These are phyloP conservation scores for Hydraecia micacea DNA, from an alignment of 2,888 invertebrate species.

Conservation along the genomic window DNA sequence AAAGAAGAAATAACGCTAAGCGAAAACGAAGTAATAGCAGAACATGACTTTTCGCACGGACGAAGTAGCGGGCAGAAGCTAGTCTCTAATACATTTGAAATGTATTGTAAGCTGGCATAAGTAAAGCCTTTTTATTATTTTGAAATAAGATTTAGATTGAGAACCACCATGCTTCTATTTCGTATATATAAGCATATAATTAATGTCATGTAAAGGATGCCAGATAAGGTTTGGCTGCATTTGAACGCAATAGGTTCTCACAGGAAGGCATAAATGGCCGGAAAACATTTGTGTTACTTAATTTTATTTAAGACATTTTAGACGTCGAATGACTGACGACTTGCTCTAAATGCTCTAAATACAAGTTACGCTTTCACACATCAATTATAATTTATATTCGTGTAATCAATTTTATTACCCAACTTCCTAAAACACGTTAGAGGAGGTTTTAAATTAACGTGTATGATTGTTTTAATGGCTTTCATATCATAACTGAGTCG, in stretches of 20 bases:
- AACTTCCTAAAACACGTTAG: constrained; percentile 8
- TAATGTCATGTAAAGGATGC: constrained; percentile 37
- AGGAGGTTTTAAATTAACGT: not conserved
- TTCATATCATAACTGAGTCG: not conserved
- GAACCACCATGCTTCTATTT: constrained; percentile 10
- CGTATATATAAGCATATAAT: constrained; percentile 6
- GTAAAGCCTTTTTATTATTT: too few species aligned
- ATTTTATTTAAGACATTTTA: constrained; percentile 30
- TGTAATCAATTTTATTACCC: constrained; percentile 17
- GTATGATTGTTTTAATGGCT: not conserved
- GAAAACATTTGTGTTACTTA: constrained; percentile 25
- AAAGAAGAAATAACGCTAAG: too few species aligned
- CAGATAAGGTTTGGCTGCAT: constrained; percentile 26
- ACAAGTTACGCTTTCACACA: constrained; percentile 40
- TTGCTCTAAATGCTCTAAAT: constrained; percentile 21
- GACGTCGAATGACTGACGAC: constrained; percentile 11
- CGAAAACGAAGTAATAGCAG: not conserved
- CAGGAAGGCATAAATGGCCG: constrained; percentile 40
- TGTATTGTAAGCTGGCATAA: not conserved
- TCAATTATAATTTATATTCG: constrained; percentile 29
- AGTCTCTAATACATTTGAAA: not conserved
- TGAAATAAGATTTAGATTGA: constrained; percentile 9
- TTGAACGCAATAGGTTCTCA: constrained; percentile 16
- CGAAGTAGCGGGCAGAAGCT: too few species aligned
- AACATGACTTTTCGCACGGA: too few species aligned